Conservation (phyloP, 2,113 vertebrate species). For the Ceyx cyanopectus region DNA sequence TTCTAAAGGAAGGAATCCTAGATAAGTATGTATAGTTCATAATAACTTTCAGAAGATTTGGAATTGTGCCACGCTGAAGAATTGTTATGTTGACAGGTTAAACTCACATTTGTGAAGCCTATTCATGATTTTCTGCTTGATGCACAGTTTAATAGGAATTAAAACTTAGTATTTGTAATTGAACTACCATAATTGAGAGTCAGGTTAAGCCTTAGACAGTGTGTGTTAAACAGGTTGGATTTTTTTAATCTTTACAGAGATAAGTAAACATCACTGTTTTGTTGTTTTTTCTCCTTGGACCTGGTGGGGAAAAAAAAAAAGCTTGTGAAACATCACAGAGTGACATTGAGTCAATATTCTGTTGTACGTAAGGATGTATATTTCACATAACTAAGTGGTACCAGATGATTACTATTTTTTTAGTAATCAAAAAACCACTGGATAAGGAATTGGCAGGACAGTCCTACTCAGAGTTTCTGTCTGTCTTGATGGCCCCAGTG, state of each 20-base stretch:
- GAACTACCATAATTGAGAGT: neutral
- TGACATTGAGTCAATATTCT: neutral
- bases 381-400: neutral
- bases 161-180: neutral
- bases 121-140: neutral
- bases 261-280: neutral
- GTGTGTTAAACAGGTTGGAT: neutral
- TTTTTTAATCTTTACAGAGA: neutral
- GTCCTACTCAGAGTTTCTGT: neutral
- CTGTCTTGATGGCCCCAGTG: neutral
- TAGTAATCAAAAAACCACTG: neutral
- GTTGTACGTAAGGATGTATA: neutral
- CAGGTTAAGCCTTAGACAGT: neutral
- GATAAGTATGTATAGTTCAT: neutral
- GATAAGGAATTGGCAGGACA: neutral
- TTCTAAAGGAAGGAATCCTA: slow-evolving; percentile 24
- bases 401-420: neutral
- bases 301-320: accelerated
- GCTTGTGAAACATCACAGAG: neutral
- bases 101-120: neutral
- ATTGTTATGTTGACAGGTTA: neutral
- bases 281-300: neutral
- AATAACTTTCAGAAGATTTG: neutral
- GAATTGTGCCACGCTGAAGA: neutral
- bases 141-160: neutral